Evolutionary conservation across 2,888 invertebrate species (phyloP).

Genomic region (Camptogramma bilineatum): DNA sequence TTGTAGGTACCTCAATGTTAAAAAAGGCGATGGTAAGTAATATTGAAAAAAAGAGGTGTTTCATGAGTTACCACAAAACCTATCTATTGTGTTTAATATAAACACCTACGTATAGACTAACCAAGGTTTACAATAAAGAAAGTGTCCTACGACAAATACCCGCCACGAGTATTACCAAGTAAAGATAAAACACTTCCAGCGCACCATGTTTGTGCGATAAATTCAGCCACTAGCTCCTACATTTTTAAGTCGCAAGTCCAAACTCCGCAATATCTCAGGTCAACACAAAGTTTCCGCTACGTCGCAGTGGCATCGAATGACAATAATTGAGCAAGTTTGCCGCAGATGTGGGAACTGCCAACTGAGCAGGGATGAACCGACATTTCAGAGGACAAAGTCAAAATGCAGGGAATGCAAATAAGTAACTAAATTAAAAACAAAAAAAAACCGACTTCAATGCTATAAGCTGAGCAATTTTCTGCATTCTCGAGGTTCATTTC

Average conservation of each 20-base stretch:
- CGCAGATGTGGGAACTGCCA: conserved; percentile 50
- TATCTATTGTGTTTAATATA: too few species aligned
- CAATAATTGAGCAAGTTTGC: conserved; percentile 69
- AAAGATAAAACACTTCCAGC: conserved; percentile 14
- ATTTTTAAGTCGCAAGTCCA: conserved; percentile 34
- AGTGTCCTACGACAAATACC: conserved; percentile 1
- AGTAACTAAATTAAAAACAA: too few species aligned
- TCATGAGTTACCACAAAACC: too few species aligned
- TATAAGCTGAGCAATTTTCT: too few species aligned
- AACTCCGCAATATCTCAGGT: conserved; percentile 38
- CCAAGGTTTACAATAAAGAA: neutral
- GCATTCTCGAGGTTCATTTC: too few species aligned
- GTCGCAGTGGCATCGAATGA: conserved; percentile 55
- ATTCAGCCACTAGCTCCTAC: conserved; percentile 21
- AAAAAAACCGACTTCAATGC: too few species aligned
- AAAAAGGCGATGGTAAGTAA: too few species aligned
- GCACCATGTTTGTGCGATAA: conserved; percentile 18
- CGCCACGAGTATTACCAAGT: neutral
- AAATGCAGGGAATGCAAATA: too few species aligned
- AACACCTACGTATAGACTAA: neutral
- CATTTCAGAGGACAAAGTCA: neutral
- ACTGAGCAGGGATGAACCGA: conserved; percentile 21
- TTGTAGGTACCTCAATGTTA: too few species aligned
- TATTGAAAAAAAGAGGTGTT: too few species aligned
- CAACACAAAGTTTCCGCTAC: conserved; percentile 41